phyloP scores from a whole-genome alignment of 2,888 invertebrate species.

The Thereva nobilitata region DNA sequence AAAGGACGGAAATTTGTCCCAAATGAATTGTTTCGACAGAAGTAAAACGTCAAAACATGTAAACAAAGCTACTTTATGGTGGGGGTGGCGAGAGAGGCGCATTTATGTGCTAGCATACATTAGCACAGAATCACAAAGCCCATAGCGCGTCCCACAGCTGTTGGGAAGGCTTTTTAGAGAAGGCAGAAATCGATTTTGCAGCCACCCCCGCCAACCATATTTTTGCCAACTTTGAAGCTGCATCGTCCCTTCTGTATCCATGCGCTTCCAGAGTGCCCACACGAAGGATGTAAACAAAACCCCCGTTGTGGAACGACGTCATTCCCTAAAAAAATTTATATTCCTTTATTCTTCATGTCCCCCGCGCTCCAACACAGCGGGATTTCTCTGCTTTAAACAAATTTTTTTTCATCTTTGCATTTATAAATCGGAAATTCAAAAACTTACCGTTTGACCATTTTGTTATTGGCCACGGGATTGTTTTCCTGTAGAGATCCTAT shows the following conservation, averaged over 20 bases:
- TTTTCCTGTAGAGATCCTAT: slow-evolving; percentile 59
- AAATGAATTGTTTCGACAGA: no score
- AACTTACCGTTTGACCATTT: slow-evolving; percentile 59
- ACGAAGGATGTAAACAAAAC: slow-evolving; percentile 35
- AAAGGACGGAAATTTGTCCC: no score
- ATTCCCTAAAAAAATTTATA: neutral
- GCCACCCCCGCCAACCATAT: slow-evolving; percentile 31
- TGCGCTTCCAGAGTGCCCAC: slow-evolving; percentile 23
- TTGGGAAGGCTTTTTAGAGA: slow-evolving; percentile 8
- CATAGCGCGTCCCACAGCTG: slow-evolving; percentile 18
- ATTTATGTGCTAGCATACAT: no score
- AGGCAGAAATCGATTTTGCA: slow-evolving; percentile 36
- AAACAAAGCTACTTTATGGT: no score
- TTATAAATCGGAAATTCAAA: neutral
- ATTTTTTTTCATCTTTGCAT: neutral
- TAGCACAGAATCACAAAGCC: no score
- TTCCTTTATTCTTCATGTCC: neutral
- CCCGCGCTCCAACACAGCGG: no score
- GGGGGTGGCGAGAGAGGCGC: no score
- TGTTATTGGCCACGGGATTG: slow-evolving; percentile 58
- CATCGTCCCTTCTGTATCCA: slow-evolving; percentile 23
- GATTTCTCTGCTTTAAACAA: neutral
- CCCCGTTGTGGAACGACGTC: slow-evolving; percentile 14
- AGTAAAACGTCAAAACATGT: no score
- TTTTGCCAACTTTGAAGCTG: slow-evolving; percentile 13